A percentile compares a stretch with the other conserved stretches of the same genome.
phyloP scores from a whole-genome alignment of 2,797 vertebrate genomes.

The Phataginus tetradactyla region DNA sequence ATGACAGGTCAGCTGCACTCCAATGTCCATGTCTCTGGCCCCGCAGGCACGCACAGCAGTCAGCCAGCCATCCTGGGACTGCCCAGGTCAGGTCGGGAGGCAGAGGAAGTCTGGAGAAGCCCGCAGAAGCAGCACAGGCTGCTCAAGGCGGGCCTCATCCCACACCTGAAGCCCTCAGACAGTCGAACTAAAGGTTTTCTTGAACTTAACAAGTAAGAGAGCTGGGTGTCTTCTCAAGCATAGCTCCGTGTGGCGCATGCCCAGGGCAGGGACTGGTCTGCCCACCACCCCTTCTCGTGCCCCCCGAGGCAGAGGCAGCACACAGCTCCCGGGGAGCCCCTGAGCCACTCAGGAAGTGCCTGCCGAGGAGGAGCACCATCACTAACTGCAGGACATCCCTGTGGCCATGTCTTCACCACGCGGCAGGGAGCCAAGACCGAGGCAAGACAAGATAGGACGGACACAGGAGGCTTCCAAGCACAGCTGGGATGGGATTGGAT shows the following conservation, averaged over 20 bases:
- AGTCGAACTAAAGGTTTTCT: not conserved
- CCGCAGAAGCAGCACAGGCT: not conserved
- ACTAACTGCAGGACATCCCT: not conserved
- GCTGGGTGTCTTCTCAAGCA: not conserved
- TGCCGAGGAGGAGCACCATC: not conserved
- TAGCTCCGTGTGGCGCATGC: not conserved
- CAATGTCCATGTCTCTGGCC: fast-evolving
- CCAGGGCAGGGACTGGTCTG: not conserved
- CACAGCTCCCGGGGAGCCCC: not conserved
- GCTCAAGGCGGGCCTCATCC: not conserved
- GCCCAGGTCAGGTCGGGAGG: not conserved
- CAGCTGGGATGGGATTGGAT: not conserved
- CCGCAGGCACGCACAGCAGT: fast-evolving
- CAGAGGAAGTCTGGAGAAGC: not conserved
- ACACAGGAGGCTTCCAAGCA: not conserved
- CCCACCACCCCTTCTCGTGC: too few species aligned
- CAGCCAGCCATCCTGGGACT: not conserved
- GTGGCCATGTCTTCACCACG: fast-evolving
- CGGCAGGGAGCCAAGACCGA: not conserved
- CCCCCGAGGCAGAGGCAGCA: too few species aligned
- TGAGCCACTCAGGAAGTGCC: not conserved
- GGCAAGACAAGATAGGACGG: not conserved
- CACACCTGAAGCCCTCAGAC: not conserved
- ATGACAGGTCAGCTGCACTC: not conserved
- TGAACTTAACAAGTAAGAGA: not conserved